Conservation (phyloP, 2,113 vertebrate genomes). For the Nettapus auritus region DNA sequence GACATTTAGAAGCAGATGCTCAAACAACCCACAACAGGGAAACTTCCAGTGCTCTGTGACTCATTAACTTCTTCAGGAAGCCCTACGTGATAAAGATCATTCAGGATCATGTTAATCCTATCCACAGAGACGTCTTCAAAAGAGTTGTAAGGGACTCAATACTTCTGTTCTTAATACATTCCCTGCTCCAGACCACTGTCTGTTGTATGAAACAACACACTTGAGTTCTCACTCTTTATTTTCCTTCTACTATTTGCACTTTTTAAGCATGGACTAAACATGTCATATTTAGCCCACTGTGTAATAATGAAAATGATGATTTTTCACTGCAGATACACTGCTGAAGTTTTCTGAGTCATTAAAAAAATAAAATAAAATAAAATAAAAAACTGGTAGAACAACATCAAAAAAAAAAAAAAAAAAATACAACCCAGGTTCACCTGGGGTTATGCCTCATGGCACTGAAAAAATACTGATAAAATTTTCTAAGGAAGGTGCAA, state of each 20-base stretch:
- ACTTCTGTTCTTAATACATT: neutral
- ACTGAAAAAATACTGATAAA: neutral
- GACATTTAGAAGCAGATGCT: slow-evolving; percentile 38
- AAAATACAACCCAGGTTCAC: neutral
- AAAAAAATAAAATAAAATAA: neutral
- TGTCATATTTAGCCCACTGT: neutral
- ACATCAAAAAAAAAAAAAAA: neutral
- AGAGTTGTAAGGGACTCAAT: neutral
- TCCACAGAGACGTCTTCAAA: neutral
- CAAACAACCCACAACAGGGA: neutral
- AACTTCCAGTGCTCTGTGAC: neutral
- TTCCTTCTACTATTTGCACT: neutral
- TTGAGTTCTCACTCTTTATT: neutral
- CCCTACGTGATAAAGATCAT: neutral
- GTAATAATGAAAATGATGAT: fast-evolving
- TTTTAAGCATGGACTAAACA: neutral
- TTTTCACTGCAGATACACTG: neutral
- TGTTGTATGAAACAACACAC: neutral
- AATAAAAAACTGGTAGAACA: neutral
- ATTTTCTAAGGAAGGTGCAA: neutral
- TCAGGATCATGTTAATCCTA: neutral
- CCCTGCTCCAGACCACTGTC: neutral
- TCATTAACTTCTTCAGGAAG: neutral
- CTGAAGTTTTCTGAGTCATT: neutral
- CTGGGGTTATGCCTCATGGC: neutral